A percentile compares a stretch with the other conserved stretches of the same genome.
These are phyloP conservation scores for Rafetus swinhoei DNA, from an alignment of 2,113 vertebrate species.

Conservation along the genomic window DNA sequence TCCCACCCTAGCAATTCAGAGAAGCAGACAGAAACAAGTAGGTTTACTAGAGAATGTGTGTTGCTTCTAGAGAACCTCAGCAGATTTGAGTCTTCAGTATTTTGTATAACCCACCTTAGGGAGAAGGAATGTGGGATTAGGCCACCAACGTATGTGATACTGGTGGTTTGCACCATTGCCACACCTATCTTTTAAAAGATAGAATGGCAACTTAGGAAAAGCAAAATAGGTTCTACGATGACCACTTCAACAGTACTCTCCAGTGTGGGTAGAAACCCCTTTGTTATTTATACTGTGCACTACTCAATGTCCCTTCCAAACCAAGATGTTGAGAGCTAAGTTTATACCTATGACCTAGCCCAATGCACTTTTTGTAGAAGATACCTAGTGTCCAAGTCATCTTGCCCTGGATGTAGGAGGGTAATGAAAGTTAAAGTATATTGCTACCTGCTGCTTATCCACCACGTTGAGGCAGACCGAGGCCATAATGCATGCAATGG, in stretches of 20 bases:
- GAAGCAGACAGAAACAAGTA: neutral
- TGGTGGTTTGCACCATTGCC: neutral
- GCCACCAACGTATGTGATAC: neutral
- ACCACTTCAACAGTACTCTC: neutral
- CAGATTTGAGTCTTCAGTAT: neutral
- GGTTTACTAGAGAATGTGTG: neutral
- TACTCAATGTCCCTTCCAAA: neutral
- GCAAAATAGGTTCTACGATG: too few species aligned
- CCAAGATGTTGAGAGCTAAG: neutral
- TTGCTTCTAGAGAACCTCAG: neutral
- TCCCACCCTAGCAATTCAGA: constrained; percentile 74
- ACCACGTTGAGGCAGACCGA: constrained; percentile 80
- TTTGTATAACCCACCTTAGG: neutral
- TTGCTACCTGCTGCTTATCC: constrained; percentile 81
- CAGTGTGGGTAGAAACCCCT: neutral
- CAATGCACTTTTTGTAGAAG: neutral
- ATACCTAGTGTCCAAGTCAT: neutral
- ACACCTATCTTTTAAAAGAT: neutral
- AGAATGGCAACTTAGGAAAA: neutral
- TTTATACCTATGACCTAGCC: neutral
- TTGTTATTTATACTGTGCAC: neutral
- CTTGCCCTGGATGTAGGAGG: neutral
- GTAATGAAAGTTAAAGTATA: neutral
- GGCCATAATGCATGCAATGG: constrained; percentile 77
- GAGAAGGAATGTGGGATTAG: neutral